Base-by-base conservation (phyloP, 2,113 vertebrate species). In the Ceyx melanurus region DNA sequence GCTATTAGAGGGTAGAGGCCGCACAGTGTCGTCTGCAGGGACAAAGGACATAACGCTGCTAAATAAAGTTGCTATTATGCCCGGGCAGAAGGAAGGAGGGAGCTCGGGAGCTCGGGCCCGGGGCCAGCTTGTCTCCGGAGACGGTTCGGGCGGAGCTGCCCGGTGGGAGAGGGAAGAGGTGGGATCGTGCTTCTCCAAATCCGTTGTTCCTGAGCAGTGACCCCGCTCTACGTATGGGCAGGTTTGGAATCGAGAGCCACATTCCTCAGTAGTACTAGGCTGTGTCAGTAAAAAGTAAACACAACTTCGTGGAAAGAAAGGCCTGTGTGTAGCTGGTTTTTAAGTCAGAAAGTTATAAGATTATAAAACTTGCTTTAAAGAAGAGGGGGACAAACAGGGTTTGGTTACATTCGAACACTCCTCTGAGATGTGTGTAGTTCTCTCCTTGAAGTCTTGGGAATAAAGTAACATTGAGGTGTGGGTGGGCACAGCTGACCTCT, bases 401-500 rank as follows among this genome's bases (percentile, higher is more conserved):
- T 51, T 51, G 50, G 70, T 57, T 37, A 26, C 18, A 19, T 6
- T 2, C 40, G 73, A 62, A 3, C 51, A 0, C 22, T 43, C 9
- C 15, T 31, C 31, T 10, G 33, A 28, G 25, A 20, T 20, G 8
- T 19, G 45, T 16, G 4, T 2, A 2, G 54, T 31, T 42, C 35
- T 37, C 17, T 50, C 48, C 46, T 48, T 48, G 35, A 25, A 26
- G 50, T 15, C 2, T 5, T 2, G 67, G 37, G 57, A 26, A 12
- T 7, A 1, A 11, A 45, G 29, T 1, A 15, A 4, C 10, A 6
- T 46, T 0, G 45, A 12, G 17, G 13, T 13, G 65, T 2, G 33
- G 0, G 33, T 1, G 50, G 67, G 61, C n/a, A 5, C 46, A 8
- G 73, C 53, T 13, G 16, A 19, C 6, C 43, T 28, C 20, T 28